Base-by-base conservation (phyloP, 2,888 invertebrate species). In the Latheticus oryzae region DNA sequence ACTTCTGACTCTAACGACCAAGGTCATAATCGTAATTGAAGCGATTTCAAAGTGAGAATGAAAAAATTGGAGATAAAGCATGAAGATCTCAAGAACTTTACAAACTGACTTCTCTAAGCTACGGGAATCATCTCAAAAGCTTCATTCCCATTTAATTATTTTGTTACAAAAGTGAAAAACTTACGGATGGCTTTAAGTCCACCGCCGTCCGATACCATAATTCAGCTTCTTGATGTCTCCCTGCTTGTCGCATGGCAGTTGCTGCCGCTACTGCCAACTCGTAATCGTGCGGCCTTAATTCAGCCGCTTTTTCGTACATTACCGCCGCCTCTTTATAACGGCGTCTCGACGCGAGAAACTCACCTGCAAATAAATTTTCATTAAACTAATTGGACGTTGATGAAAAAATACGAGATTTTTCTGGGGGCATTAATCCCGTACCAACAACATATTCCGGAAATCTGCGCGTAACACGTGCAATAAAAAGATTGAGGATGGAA, bases 241-340 rank as follows among this genome's bases (percentile, higher is more conserved):
- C 88, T 11, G 92, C 89, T 73, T 94, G 89, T 38, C 95, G 82
- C 66, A 95, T 82, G 0, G 93, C 91, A 16, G 94, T 91, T 21
- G 96, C 97, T 8, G 95, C 93, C 19, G 92, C 90, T 60, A 95
- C 91, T 13, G 92, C 87, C 33, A 95, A 82, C 60, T 90, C 89
- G 76, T 93, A 91, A 75, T 95, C 93, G 21, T 84, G 81, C 0
- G 93, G 90, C 35, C 88, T 84, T 53, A 94, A 79, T 66, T 89
- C 86, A 0, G 93, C 91, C 0, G 95, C 93, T 53, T 85, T 83
- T 43, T 91, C 84, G 71, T 93, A 87, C 72, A 91, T 88, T 51
- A 86, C 85, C 0, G 93, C 92, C 3, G 96, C 92, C 73, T 96
- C 95, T 23, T 86, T 82, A 73, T 89, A 84, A 37, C 94, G 84